Evolutionary conservation across 1,140 invertebrate species (phyloP).

Genomic region (Camponotus floridanus): DNA sequence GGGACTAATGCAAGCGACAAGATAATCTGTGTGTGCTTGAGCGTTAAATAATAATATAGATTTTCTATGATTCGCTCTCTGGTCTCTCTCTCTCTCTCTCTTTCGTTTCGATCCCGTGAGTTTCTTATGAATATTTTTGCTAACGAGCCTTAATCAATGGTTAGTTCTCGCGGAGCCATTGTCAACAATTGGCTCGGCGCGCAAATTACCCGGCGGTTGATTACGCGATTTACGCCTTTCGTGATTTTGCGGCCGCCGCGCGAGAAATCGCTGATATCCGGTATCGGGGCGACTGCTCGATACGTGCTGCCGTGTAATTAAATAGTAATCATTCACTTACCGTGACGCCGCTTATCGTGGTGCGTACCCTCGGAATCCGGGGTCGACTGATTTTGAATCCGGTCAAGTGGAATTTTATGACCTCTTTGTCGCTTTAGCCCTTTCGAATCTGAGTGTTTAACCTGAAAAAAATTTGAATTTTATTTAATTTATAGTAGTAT

Average conservation of each 20-base stretch:
- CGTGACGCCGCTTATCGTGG: constrained; percentile 5
- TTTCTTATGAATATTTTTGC: constrained; percentile 46
- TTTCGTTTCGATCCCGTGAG: not conserved
- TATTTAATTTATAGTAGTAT: no score
- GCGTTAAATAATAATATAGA: constrained; percentile 63
- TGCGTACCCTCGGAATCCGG: constrained; percentile 10
- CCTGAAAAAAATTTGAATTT: not conserved
- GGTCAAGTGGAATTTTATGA: constrained; percentile 3
- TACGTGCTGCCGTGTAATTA: constrained; percentile 59
- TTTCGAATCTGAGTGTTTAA: not conserved
- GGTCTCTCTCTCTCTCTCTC: not conserved
- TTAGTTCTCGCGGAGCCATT: constrained; percentile 57
- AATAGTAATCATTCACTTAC: constrained; percentile 68
- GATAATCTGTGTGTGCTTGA: constrained; percentile 27
- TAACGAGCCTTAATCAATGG: constrained; percentile 48
- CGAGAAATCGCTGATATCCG: constrained; percentile 71
- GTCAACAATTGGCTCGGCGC: constrained; percentile 30
- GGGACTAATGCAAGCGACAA: constrained; percentile 37
- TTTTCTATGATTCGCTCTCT: constrained; percentile 23
- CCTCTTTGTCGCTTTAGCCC: not conserved
- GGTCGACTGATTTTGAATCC: constrained; percentile 47
- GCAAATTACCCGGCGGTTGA: constrained; percentile 31
- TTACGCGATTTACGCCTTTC: constrained; percentile 6
- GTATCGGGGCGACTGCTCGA: constrained; percentile 43
- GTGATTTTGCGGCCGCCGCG: constrained; percentile 47